A percentile compares a stretch with the other conserved stretches of the same genome.
These are phyloP conservation scores for Drosophila saltans DNA, from an alignment of 1,140 invertebrate genomes.

Conservation along the genomic window DNA sequence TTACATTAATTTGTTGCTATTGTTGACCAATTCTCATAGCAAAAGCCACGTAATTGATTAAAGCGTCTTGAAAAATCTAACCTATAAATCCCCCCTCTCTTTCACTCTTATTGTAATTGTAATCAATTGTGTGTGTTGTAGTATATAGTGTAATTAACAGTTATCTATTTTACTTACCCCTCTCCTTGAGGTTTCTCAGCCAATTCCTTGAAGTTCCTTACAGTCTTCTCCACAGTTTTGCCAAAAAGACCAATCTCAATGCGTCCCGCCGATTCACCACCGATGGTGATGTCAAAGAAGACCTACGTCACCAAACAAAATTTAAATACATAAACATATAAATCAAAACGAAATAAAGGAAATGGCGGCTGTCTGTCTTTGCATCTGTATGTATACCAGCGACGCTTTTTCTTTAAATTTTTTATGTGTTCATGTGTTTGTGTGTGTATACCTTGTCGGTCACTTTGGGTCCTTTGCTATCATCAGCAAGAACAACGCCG, in stretches of 20 bases:
- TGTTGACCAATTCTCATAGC: constrained; percentile 44
- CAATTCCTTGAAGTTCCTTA: constrained; percentile 94
- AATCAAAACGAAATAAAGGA: constrained; percentile 51
- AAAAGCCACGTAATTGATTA: constrained; percentile 72
- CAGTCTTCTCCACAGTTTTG: constrained; percentile 98
- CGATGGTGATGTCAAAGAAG: constrained; percentile 96
- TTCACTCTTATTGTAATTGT: neutral
- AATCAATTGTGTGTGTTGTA: constrained; percentile 30
- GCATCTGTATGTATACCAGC: constrained; percentile 30
- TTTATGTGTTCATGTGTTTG: constrained; percentile 6
- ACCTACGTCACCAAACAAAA: constrained; percentile 87
- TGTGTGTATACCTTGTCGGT: constrained; percentile 87
- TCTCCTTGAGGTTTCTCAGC: constrained; percentile 90
- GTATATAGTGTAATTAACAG: constrained; percentile 16
- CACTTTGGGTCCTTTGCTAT: constrained; percentile 88
- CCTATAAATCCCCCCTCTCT: constrained; percentile 49
- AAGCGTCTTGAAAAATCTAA: constrained; percentile 48
- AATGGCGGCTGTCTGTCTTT: constrained; percentile 35
- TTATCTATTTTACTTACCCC: constrained; percentile 84
- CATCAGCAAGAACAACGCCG: constrained; percentile 73
- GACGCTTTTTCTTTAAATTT: constrained; percentile 33
- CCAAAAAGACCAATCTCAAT: constrained; percentile 97
- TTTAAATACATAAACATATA: constrained; percentile 31
- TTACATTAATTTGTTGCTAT: constrained; percentile 23
- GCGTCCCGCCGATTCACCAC: constrained; percentile 89